Evolutionary conservation across 92 coral and sea anemone species (phyloP).

Genomic region (Desmophyllum pertusum): DNA sequence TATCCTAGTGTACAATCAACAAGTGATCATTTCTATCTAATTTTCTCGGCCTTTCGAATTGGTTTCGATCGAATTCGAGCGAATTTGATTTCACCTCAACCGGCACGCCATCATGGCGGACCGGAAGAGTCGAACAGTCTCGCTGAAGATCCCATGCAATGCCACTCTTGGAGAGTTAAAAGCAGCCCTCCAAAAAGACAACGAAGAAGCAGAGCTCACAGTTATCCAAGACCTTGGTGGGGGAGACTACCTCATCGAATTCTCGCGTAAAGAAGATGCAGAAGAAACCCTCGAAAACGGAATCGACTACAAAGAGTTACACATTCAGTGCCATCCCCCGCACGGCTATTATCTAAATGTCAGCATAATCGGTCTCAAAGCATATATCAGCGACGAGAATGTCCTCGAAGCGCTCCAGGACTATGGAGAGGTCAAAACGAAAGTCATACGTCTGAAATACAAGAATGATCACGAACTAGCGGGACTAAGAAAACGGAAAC

Average conservation of each 20-base stretch:
- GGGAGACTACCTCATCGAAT: not conserved
- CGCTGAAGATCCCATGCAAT: not conserved
- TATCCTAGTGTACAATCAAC: too few species aligned
- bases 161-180: not conserved
- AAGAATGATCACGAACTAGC: slow-evolving; percentile 13
- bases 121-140: not conserved
- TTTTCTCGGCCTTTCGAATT: too few species aligned
- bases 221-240: not conserved
- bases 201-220: not conserved
- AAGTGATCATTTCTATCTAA: too few species aligned
- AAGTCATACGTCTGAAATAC: slow-evolving; percentile 15
- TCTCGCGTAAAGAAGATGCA: not conserved
- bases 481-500: slow-evolving; percentile 23
- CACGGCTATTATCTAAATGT: not conserved
- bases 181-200: not conserved
- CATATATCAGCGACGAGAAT: not conserved
- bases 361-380: not conserved
- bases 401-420: not conserved
- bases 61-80: too few species aligned
- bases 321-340: not conserved
- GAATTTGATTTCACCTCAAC: too few species aligned
- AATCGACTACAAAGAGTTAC: not conserved
- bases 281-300: not conserved
- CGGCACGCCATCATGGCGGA: not conserved
- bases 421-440: not conserved